These are phyloP conservation scores for Nesospiza acunhae DNA, from an alignment of 2,113 vertebrate genomes.

Conservation along the genomic window DNA sequence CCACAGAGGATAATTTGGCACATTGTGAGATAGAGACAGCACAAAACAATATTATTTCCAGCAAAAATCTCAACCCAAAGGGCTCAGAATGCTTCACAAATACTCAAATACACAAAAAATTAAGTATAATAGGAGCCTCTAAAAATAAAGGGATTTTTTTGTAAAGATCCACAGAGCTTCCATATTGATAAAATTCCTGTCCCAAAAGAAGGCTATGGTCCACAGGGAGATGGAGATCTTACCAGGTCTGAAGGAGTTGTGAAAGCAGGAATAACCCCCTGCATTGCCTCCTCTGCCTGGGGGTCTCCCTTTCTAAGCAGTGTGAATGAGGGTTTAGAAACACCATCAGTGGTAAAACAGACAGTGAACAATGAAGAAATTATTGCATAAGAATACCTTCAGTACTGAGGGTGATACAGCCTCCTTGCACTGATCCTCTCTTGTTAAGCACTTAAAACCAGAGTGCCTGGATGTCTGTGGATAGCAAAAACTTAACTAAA, in stretches of 20 bases:
- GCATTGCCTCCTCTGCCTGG: neutral
- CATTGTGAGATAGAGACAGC: neutral
- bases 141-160: neutral
- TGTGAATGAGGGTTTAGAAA: neutral
- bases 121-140: neutral
- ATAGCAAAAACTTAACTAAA: neutral
- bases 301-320: neutral
- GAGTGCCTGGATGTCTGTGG: neutral
- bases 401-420: fast-evolving
- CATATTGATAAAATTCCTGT: neutral
- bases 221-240: neutral
- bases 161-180: neutral
- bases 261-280: neutral
- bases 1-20: neutral
- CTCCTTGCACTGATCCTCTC: neutral
- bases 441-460: neutral
- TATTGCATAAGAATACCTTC: neutral
- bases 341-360: neutral
- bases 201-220: fast-evolving
- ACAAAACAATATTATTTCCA: neutral
- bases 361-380: neutral
- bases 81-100: neutral
- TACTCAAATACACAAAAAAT: neutral
- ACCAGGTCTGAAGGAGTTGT: neutral
- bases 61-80: neutral